These are phyloP conservation scores for Belgica antarctica DNA, from an alignment of 2,888 invertebrate species.

Conservation along the genomic window DNA sequence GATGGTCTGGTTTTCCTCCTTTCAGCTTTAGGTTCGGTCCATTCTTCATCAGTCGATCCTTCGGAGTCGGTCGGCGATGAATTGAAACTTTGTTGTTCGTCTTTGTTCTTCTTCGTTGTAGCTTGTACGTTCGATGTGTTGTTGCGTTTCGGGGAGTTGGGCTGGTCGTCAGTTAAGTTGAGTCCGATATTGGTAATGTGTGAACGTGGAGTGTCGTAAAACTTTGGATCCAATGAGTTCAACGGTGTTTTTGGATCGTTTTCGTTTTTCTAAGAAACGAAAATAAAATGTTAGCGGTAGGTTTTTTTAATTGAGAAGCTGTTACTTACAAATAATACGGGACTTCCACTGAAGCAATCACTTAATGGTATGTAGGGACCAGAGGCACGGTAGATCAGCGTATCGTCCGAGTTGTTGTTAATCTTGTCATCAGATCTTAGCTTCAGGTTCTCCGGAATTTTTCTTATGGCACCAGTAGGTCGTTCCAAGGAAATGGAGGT, in stretches of 20 bases:
- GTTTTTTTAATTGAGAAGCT: neutral
- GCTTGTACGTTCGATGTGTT: constrained; percentile 49
- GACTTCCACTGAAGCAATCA: constrained; percentile 83
- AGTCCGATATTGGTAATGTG: constrained; percentile 54
- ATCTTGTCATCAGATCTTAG: constrained; percentile 46
- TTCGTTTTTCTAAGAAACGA: constrained; percentile 46
- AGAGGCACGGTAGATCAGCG: constrained; percentile 65
- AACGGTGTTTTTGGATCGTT: constrained; percentile 52
- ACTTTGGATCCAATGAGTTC: constrained; percentile 58
- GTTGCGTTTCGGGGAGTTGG: constrained; percentile 55
- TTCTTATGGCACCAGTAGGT: constrained; percentile 50
- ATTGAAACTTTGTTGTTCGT: constrained; percentile 49
- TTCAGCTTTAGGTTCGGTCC: constrained; percentile 56
- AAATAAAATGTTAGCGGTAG: neutral
- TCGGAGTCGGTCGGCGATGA: constrained; percentile 67
- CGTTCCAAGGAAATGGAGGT: constrained; percentile 46
- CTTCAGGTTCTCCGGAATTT: constrained; percentile 55
- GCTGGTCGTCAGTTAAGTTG: constrained; percentile 55
- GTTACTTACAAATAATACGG: constrained; percentile 51
- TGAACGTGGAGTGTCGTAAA: constrained; percentile 57
- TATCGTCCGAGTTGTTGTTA: constrained; percentile 57
- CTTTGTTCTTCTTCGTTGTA: constrained; percentile 49
- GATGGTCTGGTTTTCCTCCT: constrained; percentile 57
- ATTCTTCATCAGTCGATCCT: constrained; percentile 70
- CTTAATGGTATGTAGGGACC: constrained; percentile 90